Conservation (phyloP, 1,140 invertebrate genomes). For the Wiebesia pumilae region DNA sequence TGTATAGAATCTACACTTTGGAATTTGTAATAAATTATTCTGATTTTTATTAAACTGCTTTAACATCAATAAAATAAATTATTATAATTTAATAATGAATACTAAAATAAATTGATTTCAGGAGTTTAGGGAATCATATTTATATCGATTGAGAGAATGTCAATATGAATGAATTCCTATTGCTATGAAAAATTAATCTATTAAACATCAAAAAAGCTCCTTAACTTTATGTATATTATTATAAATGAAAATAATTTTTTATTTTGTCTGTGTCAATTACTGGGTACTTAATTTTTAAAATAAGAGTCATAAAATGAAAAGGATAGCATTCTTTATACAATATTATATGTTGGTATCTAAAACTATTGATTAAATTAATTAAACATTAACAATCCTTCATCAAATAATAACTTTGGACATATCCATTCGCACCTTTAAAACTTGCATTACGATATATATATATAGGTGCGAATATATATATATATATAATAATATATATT, state of each 20-base stretch:
- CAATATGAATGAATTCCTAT: no score
- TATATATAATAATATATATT: neutral
- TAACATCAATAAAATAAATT: no score
- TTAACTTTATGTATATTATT: no score
- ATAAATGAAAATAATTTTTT: neutral
- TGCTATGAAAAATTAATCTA: no score
- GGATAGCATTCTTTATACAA: constrained; percentile 65
- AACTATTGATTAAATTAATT: constrained; percentile 14
- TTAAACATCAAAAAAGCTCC: no score
- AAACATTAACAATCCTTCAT: constrained; percentile 28
- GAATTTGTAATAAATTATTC: neutral
- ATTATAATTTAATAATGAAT: no score
- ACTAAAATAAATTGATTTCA: no score
- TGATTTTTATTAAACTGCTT: neutral
- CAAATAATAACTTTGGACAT: neutral
- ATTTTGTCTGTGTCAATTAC: neutral
- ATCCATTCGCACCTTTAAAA: neutral
- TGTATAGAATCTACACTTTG: neutral
- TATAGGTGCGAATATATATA: neutral
- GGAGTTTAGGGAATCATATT: no score
- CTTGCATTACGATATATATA: neutral
- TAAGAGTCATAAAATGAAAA: neutral
- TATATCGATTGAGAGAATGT: no score
- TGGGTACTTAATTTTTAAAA: neutral
- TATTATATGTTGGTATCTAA: constrained; percentile 7